phyloP scores from a whole-genome alignment of 2,113 vertebrate genomes.

The Perca fluviatilis region DNA sequence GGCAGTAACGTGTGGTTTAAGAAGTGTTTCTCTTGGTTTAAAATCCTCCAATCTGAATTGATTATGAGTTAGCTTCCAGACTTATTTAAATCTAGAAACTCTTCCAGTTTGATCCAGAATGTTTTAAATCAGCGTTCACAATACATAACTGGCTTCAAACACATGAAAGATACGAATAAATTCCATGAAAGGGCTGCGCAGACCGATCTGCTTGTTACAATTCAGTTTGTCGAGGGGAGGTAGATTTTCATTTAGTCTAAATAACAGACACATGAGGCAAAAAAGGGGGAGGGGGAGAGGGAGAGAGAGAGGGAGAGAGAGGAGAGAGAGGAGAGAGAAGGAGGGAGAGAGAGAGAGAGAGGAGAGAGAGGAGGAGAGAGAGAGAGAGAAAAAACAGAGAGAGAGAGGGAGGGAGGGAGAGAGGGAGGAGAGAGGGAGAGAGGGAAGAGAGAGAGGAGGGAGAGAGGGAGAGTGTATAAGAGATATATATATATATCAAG shows the following conservation, averaged over 20 bases:
- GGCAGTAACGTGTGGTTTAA: background rate
- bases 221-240: constrained; percentile 30
- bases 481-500: too few relatives aligned
- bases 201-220: constrained; percentile 23
- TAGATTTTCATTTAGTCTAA: constrained; percentile 50
- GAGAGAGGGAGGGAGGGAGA: too few relatives aligned
- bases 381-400: too few relatives aligned
- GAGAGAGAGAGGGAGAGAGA: too few relatives aligned
- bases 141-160: constrained; percentile 12
- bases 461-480: too few relatives aligned
- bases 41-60: background rate
- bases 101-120: background rate
- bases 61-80: background rate
- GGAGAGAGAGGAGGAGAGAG: too few relatives aligned
- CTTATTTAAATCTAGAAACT: background rate
- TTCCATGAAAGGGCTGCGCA: background rate
- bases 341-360: too few relatives aligned
- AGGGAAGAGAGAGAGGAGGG: too few relatives aligned
- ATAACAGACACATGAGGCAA: constrained; percentile 41
- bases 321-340: too few relatives aligned
- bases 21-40: background rate
- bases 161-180: constrained; percentile 1
- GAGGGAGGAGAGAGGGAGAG: too few relatives aligned
- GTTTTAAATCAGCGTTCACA: background rate
- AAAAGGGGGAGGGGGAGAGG: too few relatives aligned